phyloP scores from a whole-genome alignment of 2,888 invertebrate species.

The Ferdinandea cuprea region DNA sequence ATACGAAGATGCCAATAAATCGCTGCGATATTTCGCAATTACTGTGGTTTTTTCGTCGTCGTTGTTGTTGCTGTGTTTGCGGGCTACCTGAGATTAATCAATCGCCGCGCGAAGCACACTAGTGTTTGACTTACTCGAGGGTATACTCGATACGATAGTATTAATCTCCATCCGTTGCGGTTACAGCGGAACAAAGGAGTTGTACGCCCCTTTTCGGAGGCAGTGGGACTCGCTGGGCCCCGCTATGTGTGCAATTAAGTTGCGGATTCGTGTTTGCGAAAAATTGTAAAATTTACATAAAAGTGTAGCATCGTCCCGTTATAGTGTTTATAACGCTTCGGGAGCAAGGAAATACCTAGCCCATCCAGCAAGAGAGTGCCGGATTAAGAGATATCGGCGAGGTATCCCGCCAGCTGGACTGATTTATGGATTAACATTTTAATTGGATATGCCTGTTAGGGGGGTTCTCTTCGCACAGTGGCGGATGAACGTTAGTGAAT shows the following conservation, averaged over 20 bases:
- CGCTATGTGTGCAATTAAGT: constrained; percentile 51
- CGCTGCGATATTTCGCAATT: constrained; percentile 70
- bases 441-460: constrained; percentile 70
- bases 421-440: constrained; percentile 72
- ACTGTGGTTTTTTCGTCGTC: constrained; percentile 62
- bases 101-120: constrained; percentile 19
- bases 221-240: neutral
- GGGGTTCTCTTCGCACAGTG: constrained; percentile 33
- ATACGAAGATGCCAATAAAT: constrained; percentile 61
- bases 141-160: constrained; percentile 33
- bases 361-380: constrained; percentile 40
- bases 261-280: constrained; percentile 34
- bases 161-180: constrained; percentile 42
- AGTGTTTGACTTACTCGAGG: constrained; percentile 56
- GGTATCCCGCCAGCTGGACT: constrained; percentile 65
- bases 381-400: constrained; percentile 69
- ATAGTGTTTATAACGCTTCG: constrained; percentile 36
- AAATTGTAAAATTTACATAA: constrained; percentile 66
- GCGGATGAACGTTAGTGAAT: neutral
- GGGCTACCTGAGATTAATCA: constrained; percentile 70
- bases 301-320: constrained; percentile 53
- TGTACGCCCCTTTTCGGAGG: constrained; percentile 36
- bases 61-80: constrained; percentile 50
- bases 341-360: constrained; percentile 32
- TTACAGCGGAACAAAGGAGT: constrained; percentile 53